These are phyloP conservation scores for Chaetophractus vellerosus DNA, from an alignment of 2,797 vertebrate genomes.

Conservation along the genomic window DNA sequence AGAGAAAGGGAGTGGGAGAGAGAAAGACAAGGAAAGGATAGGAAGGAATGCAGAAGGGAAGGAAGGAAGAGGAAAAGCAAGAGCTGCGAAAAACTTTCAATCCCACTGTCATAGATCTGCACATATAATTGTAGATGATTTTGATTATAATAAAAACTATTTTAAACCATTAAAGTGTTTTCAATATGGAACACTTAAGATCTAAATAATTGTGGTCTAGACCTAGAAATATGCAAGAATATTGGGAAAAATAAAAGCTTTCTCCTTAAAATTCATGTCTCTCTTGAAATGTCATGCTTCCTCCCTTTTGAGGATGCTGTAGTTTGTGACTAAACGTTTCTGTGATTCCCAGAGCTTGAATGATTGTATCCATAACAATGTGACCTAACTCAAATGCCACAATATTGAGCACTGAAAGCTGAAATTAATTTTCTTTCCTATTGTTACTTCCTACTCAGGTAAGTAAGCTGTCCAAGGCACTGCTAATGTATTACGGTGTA, in stretches of 20 bases:
- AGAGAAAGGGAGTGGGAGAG: no score
- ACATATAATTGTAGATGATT: slow-evolving; percentile 68
- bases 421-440: slow-evolving; percentile 70
- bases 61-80: not conserved
- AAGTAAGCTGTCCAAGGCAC: not conserved
- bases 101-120: slow-evolving; percentile 7
- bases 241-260: not conserved
- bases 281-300: slow-evolving; percentile 79
- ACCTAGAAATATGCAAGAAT: slow-evolving; percentile 54
- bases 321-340: slow-evolving; percentile 70
- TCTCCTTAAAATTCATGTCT: not conserved
- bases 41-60: no score
- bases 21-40: no score
- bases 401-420: slow-evolving; percentile 51
- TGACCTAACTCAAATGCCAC: slow-evolving; percentile 14
- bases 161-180: slow-evolving; percentile 60
- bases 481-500: not conserved
- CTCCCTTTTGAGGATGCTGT: slow-evolving; percentile 75
- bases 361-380: slow-evolving; percentile 33
- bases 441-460: slow-evolving; percentile 57
- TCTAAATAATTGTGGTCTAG: slow-evolving; percentile 71
- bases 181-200: slow-evolving; percentile 34
- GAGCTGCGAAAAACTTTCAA: not conserved
- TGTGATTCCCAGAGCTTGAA: not conserved
- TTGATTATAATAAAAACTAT: slow-evolving; percentile 65